These are phyloP conservation scores for Cancer borealis DNA, from an alignment of 2,888 invertebrate genomes.

Conservation along the genomic window DNA sequence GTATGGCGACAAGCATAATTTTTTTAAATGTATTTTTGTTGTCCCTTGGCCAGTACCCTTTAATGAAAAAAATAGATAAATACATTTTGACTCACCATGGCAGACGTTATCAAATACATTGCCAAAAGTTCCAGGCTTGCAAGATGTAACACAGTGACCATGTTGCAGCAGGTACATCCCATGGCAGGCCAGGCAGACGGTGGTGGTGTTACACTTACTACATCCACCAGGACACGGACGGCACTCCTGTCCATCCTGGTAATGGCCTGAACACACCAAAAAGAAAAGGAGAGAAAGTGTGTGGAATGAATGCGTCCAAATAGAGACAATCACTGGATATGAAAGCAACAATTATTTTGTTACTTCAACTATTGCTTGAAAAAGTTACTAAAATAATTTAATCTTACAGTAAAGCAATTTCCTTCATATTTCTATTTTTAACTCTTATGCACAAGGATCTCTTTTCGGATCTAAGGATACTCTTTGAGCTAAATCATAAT, in stretches of 20 bases:
- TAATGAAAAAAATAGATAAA: no score
- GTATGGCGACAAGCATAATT: no score
- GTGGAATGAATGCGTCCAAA: background rate
- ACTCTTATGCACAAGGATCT: background rate
- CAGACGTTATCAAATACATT: slow-evolving; percentile 76
- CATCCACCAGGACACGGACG: slow-evolving; percentile 71
- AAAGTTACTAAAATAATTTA: no score
- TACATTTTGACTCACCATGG: slow-evolving; percentile 56
- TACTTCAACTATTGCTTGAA: background rate
- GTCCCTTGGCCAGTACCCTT: no score
- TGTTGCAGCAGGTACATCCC: slow-evolving; percentile 73
- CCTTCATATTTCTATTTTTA: background rate
- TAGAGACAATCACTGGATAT: background rate
- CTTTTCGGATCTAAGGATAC: no score
- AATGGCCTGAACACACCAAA: slow-evolving; percentile 49
- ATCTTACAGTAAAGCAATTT: no score
- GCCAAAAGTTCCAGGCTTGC: slow-evolving; percentile 69
- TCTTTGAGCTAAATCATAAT: no score
- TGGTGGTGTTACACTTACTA: slow-evolving; percentile 60
- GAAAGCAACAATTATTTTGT: background rate
- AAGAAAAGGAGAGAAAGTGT: background rate
- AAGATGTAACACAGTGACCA: slow-evolving; percentile 69
- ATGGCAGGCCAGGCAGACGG: slow-evolving; percentile 64
- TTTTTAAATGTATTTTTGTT: no score
- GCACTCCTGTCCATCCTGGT: slow-evolving; percentile 56